Base-by-base conservation (phyloP, 2,888 invertebrate genomes). In the Ochropleura plecta region DNA sequence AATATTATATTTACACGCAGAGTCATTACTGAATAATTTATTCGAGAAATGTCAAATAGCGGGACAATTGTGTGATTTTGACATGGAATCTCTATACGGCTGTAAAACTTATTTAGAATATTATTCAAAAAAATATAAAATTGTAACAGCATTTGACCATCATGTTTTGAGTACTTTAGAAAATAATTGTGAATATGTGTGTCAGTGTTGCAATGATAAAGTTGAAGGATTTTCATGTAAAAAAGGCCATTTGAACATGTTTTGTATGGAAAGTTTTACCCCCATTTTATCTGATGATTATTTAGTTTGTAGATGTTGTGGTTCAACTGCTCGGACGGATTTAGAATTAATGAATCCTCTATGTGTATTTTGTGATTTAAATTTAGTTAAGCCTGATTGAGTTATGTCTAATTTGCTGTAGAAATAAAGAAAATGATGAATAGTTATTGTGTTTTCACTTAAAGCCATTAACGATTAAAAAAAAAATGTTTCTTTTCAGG, bases 291-390 rank as follows among this genome's bases (percentile, higher is more conserved):
- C 68, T 79, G 83, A 90, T 77, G 88, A 94, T 69, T 96, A 96
- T 83, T 83, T 96, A 3, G 60, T 90, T 0, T 96, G 96, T 86
- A 90, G 86, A 55, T 81, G 89, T 64, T 96, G 96, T 82, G 87
- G 90, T 30, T 73, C 88, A 2, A 92, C 90, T 8, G 94, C 94
- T 12, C 90, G 91, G 67, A 72, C 78, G 30, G 95, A 95, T 69
- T 81, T 95, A 60, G 79, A 78, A 63, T 8, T 77, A 16, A 81
- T 88, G 8, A 89, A 90, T n/a, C 92, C 92, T 14, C 74, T 87
- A 42, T 96, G 96, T 91, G 77, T 93, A 7, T 94, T 93, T 73
- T 96, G 96, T 92, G 96, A 96, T 90, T 82, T 91, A 70, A 82
- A 88, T 85, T 91, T 95, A 71, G 65, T 79, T 16, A 81, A 68